Evolutionary conservation across 1,140 invertebrate genomes (phyloP).

Genomic region (Tribolium madens): DNA sequence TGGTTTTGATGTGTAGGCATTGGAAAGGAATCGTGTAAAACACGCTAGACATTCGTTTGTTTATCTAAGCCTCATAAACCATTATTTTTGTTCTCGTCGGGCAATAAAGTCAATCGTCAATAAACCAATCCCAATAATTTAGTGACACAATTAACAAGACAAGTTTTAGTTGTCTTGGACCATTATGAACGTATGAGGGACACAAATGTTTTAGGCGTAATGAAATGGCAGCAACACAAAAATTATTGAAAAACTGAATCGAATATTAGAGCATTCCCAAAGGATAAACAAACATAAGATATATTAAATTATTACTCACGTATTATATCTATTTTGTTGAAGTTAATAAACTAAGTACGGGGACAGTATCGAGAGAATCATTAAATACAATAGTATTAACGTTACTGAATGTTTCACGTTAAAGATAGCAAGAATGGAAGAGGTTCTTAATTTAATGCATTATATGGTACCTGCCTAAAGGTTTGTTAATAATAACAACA

Average conservation of each 20-base stretch:
- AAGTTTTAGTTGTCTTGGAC: neutral
- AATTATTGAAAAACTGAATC: conserved; percentile 25
- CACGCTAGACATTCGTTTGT: neutral
- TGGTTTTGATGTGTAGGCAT: neutral
- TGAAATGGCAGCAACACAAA: neutral
- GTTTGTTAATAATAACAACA: neutral
- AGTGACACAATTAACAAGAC: conserved; percentile 3
- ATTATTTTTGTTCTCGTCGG: neutral
- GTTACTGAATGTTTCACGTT: conserved; percentile 6
- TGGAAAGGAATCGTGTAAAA: neutral
- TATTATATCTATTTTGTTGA: conserved; percentile 38
- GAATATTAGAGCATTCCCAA: conserved; percentile 20
- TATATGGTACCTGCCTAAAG: neutral
- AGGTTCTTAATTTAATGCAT: neutral
- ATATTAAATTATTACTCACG: conserved; percentile 45
- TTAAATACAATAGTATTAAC: neutral
- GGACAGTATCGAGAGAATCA: neutral
- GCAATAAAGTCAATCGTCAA: conserved; percentile 12
- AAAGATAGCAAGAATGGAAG: neutral
- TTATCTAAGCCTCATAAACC: neutral
- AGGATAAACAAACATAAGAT: conserved; percentile 26
- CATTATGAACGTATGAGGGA: conserved; percentile 3
- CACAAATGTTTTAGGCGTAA: neutral
- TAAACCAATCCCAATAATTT: conserved; percentile 13
- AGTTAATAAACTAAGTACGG: conserved; percentile 32